Base-by-base conservation (phyloP, 2,888 invertebrate species). In the Lymantria monacha region DNA sequence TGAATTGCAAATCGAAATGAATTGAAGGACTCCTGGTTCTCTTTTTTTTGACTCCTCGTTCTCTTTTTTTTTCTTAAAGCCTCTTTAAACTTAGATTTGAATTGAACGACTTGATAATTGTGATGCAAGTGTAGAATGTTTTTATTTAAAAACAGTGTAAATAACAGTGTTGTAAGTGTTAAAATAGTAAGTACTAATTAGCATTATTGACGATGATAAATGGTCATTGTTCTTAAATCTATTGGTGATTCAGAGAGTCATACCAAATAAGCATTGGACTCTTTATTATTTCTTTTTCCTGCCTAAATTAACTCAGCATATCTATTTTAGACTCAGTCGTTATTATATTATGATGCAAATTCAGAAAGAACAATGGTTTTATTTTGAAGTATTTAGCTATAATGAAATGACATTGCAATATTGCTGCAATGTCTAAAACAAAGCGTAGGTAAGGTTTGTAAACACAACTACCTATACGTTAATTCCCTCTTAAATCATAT, bases 401-500 rank as follows among this genome's bases (percentile, higher is more conserved):
- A n/a, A 38, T 38, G 11, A 7, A 38, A n/a, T n/a, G 1, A n/a
- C n/a, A 12, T n/a, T 38, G 9, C 36, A 36, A 36, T n/a, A n/a
- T 1, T 38, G 12, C n/a, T 38, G 38, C 12, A 33, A 33, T n/a
- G 38, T n/a, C 12, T n/a, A 38, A 33, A 38, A 12, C 38, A 38
- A 33, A 33, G 33, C 1, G 12, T 12, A 38, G 38, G 22, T 22
- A 22, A 3, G n/a, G n/a, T n/a, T n/a, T n/a, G n/a, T n/a, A 37
- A 5, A 1, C 7, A 45, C 15, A 15, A 22, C 42, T 42, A 22
- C n/a, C n/a, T n/a, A 33, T 40, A 51, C 31, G 36, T 46, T 40
- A 46, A 49, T 46, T 46, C 46, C 46, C 42, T 13, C 49, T 49
- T 49, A 49, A 53, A 46, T 48, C 40, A 46, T 40, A 22, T 3